These are phyloP conservation scores for Hippocampus comes DNA, from an alignment of 2,113 vertebrate species.

Conservation along the genomic window DNA sequence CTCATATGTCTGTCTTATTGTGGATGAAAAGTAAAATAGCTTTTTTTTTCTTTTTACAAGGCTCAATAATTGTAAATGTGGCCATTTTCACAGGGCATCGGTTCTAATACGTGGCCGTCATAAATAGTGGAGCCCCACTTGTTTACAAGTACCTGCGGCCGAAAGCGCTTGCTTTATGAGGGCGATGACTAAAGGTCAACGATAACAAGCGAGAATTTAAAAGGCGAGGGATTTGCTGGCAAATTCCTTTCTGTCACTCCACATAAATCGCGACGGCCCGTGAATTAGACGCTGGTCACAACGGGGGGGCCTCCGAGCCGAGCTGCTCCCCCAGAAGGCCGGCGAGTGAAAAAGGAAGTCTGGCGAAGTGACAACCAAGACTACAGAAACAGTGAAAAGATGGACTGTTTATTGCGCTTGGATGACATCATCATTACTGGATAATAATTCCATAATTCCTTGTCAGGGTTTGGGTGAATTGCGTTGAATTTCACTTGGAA, in stretches of 20 bases:
- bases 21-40: neutral
- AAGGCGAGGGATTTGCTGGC: conserved; percentile 61
- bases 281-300: conserved; percentile 51
- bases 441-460: neutral
- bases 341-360: neutral
- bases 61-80: conserved; percentile 18
- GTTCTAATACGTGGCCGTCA: conserved; percentile 38
- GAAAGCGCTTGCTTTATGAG: conserved; percentile 58
- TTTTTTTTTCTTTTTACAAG: neutral
- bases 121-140: conserved; percentile 39
- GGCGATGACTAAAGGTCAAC: conserved; percentile 58
- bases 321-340: neutral
- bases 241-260: conserved; percentile 74
- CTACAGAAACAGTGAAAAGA: neutral
- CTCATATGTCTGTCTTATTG: neutral
- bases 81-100: conserved; percentile 26
- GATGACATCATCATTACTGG: neutral
- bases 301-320: conserved; percentile 36
- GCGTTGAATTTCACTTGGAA: too few species aligned
- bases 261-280: conserved; percentile 65
- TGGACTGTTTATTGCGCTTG: neutral
- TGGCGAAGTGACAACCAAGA: neutral
- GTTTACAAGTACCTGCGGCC: conserved; percentile 53
- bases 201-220: conserved; percentile 68
- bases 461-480: neutral